Evolutionary conservation across 53 echinoderm and acorn worm species (phyloP).

Genomic region (Henricia sp.): DNA sequence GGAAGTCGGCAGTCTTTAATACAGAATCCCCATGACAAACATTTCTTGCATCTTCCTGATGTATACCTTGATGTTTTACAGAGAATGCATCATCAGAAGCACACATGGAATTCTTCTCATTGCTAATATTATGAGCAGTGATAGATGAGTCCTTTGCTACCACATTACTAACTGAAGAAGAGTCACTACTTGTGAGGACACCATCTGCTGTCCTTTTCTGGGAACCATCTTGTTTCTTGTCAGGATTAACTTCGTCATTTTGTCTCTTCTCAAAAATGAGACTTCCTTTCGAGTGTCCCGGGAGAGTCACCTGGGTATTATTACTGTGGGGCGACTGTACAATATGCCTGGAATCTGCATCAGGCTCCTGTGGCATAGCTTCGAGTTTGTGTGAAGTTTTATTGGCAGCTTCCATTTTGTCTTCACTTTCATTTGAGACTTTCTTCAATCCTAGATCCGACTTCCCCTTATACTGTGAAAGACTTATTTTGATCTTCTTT

Average conservation of each 20-base stretch:
- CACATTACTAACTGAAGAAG: background rate
- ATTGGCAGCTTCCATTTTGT: background rate
- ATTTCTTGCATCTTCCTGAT: background rate
- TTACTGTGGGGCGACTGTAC: background rate
- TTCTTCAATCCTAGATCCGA: background rate
- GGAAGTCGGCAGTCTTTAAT: background rate
- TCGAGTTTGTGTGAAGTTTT: background rate
- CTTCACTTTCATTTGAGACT: background rate
- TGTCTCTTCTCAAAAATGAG: slow-evolving; percentile 1
- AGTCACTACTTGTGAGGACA: background rate
- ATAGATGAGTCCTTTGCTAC: background rate
- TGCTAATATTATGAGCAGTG: background rate
- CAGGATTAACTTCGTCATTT: background rate
- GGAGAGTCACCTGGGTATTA: slow-evolving; percentile 21
- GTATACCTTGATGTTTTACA: background rate
- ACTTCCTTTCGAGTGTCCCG: slow-evolving; percentile 11
- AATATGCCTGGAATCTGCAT: slow-evolving; percentile 3
- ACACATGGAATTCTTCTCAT: background rate
- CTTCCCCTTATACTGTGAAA: slow-evolving; percentile 52
- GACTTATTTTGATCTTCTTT: slow-evolving; percentile 54
- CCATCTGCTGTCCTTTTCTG: background rate
- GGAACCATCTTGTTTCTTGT: background rate
- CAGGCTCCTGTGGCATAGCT: background rate
- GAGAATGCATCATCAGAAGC: background rate
- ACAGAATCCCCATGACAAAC: background rate